Evolutionary conservation across 2,797 vertebrate species (phyloP).

Genomic region (Hirundo rustica): DNA sequence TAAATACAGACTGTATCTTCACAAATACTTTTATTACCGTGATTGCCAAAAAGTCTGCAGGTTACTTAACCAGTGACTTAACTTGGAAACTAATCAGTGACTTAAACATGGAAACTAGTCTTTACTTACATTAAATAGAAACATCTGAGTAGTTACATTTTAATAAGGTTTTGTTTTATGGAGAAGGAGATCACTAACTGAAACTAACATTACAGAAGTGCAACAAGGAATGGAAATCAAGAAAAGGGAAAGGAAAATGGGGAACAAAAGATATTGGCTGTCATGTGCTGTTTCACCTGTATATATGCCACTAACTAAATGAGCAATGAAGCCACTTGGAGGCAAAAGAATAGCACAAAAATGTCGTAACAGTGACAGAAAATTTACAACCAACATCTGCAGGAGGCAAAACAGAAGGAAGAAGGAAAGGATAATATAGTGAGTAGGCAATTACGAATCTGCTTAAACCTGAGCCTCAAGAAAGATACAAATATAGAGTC

Average conservation of each 20-base stretch:
- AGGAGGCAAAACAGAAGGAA: background rate
- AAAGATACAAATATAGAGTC: background rate
- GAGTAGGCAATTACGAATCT: background rate
- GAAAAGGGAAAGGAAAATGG: background rate
- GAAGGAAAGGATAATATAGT: background rate
- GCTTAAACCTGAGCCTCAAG: background rate
- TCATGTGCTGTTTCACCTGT: background rate
- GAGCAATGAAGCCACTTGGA: background rate
- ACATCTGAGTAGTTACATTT: background rate
- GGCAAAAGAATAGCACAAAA: background rate
- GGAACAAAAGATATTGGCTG: background rate
- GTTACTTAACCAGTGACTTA: background rate
- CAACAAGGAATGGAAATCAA: background rate
- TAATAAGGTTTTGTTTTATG: background rate
- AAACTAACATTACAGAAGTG: background rate
- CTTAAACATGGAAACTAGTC: background rate
- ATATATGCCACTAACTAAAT: background rate
- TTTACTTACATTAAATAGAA: conserved; percentile 1
- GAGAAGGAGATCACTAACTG: background rate
- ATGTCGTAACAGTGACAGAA: background rate
- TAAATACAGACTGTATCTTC: background rate
- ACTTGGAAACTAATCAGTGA: background rate
- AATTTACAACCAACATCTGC: background rate
- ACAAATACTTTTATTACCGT: background rate
- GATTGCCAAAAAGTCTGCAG: background rate